Evolutionary conservation across 2,113 vertebrate species (phyloP), one percentile per base, ranked within the genome.

Genomic region (Aepyceros melampus): DNA sequence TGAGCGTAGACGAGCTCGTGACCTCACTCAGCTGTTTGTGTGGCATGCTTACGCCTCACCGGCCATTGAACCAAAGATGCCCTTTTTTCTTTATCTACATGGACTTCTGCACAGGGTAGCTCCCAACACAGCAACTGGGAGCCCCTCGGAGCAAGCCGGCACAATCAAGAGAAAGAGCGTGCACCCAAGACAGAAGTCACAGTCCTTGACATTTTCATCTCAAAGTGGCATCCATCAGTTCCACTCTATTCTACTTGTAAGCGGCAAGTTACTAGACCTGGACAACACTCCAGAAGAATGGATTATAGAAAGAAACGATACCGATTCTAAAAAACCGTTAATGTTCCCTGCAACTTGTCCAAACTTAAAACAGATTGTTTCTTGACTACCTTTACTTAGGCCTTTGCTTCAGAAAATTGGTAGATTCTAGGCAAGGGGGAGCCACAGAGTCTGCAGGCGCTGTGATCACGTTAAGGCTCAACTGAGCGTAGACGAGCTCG

Each of bases 401-500:
- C 7, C n/a, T 21, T 23, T 10, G 4, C 6, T 36, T 53, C 56
- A 71, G n/a, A 11, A 53, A 58, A 33, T 2, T 31, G 7, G 51
- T n/a, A 36, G 82, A 47, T 21, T 36, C 21, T 55, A 21, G 49
- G 19, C 1, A 2, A 87, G 40, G 43, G 3, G 51, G 25, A 36
- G 9, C 13, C 4, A 9, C 21, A 40, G n/a, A 19, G 43, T 15
- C 25, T 67, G 3, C 45, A 17, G 10, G 19, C 2, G 21, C 33
- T 36, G 21, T 19, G 12, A 9, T 55, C 6, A 33, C 0, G 49
- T 23, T 31, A 10, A 89, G 17, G 33, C 23, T 36, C 25, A 49
- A 0, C 14, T 51, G 45, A 21, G 11, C 10, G 0, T 1, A 7
- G 64, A 5, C 1, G 0, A 25, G 58, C 40, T 49, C 14, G 1